A percentile compares a stretch with the other conserved stretches of the same genome.
phyloP scores from a whole-genome alignment of 2,888 invertebrate genomes.

The Isotomurus palustris region DNA sequence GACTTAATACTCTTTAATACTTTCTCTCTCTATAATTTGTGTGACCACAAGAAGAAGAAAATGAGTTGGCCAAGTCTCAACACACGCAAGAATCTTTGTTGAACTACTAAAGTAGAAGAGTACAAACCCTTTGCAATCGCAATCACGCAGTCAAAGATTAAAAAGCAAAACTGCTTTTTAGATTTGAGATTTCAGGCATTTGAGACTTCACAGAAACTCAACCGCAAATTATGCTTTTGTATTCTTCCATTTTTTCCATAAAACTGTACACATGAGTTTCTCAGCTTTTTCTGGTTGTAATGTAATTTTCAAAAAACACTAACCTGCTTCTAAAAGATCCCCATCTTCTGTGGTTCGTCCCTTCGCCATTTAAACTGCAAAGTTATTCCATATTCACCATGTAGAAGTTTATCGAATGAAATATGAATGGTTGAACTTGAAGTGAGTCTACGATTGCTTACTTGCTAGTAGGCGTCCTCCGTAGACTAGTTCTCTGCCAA shows the following conservation, averaged over 20 bases:
- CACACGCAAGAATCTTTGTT: no score
- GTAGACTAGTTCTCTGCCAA: slow-evolving; percentile 77
- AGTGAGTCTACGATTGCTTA: background rate
- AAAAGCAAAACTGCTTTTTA: background rate
- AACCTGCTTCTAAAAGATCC: slow-evolving; percentile 42
- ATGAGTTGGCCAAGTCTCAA: no score
- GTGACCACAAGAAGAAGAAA: no score
- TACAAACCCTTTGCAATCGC: background rate
- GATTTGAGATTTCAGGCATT: no score
- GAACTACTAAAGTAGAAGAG: no score
- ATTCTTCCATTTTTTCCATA: no score
- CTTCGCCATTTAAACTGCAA: slow-evolving; percentile 27
- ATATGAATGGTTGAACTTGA: background rate
- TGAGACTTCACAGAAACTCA: no score
- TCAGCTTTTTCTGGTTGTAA: background rate
- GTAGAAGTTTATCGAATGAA: no score
- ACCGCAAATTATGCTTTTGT: no score
- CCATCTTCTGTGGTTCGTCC: slow-evolving; percentile 43
- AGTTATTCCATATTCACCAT: background rate
- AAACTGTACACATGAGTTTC: no score
- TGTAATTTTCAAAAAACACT: background rate
- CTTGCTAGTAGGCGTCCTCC: slow-evolving; percentile 58
- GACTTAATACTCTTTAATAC: no score
- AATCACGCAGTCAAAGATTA: background rate
- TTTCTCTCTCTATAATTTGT: no score